phyloP scores from a whole-genome alignment of 2,113 vertebrate species.

The Micronisus gabar region DNA sequence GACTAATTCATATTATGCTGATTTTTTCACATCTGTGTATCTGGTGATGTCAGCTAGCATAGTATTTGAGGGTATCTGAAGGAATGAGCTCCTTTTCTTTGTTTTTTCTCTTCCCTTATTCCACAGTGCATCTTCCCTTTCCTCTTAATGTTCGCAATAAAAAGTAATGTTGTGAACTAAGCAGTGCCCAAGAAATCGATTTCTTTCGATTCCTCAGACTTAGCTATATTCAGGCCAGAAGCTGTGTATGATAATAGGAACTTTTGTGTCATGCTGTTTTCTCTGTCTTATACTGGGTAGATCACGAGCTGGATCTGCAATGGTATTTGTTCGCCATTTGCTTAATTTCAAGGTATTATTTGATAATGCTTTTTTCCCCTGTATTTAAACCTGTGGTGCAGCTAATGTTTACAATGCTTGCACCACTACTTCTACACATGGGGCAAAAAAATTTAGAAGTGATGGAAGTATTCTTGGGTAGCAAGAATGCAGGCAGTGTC shows the following conservation, averaged over 20 bases:
- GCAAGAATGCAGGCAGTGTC: background rate
- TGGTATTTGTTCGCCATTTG: background rate
- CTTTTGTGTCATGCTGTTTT: background rate
- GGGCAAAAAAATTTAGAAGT: background rate
- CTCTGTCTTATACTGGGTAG: background rate
- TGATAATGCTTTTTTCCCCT: background rate
- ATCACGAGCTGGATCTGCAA: background rate
- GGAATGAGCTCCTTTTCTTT: background rate
- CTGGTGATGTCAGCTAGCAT: background rate
- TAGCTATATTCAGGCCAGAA: background rate
- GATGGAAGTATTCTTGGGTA: background rate
- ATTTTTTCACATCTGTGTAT: background rate
- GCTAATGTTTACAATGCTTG: background rate
- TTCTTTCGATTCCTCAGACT: background rate
- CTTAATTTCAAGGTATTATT: background rate
- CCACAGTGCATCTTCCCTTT: background rate
- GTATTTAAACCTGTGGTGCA: background rate
- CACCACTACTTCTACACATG: background rate
- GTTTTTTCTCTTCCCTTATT: background rate
- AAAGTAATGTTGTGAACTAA: background rate
- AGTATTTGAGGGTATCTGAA: background rate
- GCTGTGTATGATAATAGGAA: background rate
- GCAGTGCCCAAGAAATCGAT: background rate
- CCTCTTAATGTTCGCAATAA: background rate
- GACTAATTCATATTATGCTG: background rate